A percentile compares a stretch with the other conserved stretches of the same genome.
Evolutionary conservation across 2,888 invertebrate species (phyloP).

Genomic region (Pantelozetes paolii): DNA sequence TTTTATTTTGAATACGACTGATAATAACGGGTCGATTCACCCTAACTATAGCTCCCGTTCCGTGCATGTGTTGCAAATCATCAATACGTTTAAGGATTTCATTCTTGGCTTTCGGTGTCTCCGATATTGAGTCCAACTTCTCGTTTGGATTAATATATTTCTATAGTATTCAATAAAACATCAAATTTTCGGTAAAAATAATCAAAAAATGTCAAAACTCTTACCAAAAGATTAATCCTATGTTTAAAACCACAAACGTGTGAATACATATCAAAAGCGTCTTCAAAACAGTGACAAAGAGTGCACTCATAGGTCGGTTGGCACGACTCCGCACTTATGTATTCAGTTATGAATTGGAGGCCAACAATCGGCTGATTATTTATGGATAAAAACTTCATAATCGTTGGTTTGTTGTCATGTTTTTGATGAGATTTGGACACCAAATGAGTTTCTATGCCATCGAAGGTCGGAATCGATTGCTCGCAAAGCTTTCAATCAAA

Average conservation of each 20-base stretch:
- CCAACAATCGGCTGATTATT: neutral
- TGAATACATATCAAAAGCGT: neutral
- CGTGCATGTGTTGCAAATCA: neutral
- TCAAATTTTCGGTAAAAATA: too few relatives aligned
- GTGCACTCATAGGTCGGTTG: neutral
- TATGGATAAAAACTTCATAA: neutral
- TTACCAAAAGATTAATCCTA: neutral
- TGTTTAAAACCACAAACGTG: neutral
- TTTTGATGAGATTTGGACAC: neutral
- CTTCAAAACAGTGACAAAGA: neutral
- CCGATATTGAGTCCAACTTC: neutral
- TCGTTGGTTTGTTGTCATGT: neutral
- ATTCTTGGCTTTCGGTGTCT: neutral
- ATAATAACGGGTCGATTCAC: too few relatives aligned
- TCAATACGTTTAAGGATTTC: neutral
- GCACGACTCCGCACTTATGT: neutral
- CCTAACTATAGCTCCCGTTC: neutral
- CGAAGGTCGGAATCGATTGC: neutral
- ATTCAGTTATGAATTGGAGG: neutral
- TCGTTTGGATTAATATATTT: neutral
- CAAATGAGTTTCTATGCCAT: neutral
- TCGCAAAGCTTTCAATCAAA: slow-evolving; percentile 7
- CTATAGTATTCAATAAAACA: too few relatives aligned
- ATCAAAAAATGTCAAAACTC: neutral
- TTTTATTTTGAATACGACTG: neutral